Base-by-base conservation (phyloP, 2,797 vertebrate species). In the Anableps anableps region DNA sequence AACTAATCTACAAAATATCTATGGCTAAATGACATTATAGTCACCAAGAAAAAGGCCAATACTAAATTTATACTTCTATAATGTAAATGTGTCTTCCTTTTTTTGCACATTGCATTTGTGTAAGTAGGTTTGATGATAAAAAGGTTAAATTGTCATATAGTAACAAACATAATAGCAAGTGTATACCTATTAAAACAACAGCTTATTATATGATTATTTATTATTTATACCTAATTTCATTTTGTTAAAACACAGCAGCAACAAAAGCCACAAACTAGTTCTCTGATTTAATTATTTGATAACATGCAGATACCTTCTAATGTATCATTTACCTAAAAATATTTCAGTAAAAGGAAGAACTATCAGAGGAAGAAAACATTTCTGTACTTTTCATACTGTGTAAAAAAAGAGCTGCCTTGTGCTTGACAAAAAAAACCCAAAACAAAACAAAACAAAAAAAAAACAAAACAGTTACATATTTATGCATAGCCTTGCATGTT, bases 401-500 rank as follows among this genome's bases (percentile, higher is more conserved):
- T 66, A 9, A 38, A 8, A n/a, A 38, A 36, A 66, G 31, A 93
- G 93, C 92, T 94, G 91, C 81, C 89, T 89, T 85, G 75, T 91
- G 84, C 91, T 86, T 86, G 76, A 19, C 14, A 34, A 50, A 23
- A 72, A 60, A 79, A 79, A 72, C 55, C 79, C 14, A 45, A 76
- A 79, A 43, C 43, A 43, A 43, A 43, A 43, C 10, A 29, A 14
- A 60, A 13, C 26, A n/a, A n/a, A n/a, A 55, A 55, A 55, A 11
- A 55, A n/a, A n/a, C 13, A n/a, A 13, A 9, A 89, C 80, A 89
- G 86, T 90, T 93, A 85, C 84, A 88, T 86, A 92, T 87, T 80
- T 90, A 86, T 83, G 86, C 88, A 86, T 74, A 92, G 85, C 78
- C 81, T 87, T 84, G 91, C 93, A 95, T 95, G 94, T 94, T 95